phyloP scores from a whole-genome alignment of 2,113 vertebrate species.

The Trachemys scripta region DNA sequence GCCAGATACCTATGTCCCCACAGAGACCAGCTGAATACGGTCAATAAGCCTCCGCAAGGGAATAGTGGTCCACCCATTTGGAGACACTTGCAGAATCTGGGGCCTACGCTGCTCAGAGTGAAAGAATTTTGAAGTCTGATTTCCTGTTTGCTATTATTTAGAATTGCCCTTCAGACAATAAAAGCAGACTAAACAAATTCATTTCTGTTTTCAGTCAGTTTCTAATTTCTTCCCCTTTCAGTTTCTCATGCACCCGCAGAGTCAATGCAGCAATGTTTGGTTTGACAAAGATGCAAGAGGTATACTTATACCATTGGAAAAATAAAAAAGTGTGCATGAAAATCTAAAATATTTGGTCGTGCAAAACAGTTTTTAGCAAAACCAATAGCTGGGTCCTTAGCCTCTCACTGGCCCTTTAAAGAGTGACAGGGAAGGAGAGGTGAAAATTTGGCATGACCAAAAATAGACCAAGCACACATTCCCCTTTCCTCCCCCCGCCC shows the following conservation, averaged over 20 bases:
- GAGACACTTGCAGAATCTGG: background rate
- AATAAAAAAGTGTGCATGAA: background rate
- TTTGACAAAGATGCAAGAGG: rapidly evolving
- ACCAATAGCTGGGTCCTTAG: background rate
- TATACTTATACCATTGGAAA: background rate
- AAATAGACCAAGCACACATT: background rate
- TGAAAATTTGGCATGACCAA: background rate
- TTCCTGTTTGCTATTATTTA: background rate
- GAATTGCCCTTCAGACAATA: background rate
- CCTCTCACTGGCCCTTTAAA: background rate
- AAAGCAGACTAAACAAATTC: background rate
- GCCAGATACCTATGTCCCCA: background rate
- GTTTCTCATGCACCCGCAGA: background rate
- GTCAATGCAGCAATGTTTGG: background rate
- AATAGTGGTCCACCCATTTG: background rate
- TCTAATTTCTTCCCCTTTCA: background rate
- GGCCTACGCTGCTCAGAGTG: background rate
- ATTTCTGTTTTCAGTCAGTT: background rate
- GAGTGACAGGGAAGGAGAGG: background rate
- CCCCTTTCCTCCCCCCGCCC: background rate
- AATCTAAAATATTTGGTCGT: background rate
- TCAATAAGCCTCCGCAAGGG: background rate
- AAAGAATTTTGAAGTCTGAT: background rate
- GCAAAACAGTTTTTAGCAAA: background rate
- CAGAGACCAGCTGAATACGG: background rate